A percentile compares a stretch with the other conserved stretches of the same genome.
Evolutionary conservation across 2,113 vertebrate species (phyloP).

Genomic region (Crocuta crocuta): DNA sequence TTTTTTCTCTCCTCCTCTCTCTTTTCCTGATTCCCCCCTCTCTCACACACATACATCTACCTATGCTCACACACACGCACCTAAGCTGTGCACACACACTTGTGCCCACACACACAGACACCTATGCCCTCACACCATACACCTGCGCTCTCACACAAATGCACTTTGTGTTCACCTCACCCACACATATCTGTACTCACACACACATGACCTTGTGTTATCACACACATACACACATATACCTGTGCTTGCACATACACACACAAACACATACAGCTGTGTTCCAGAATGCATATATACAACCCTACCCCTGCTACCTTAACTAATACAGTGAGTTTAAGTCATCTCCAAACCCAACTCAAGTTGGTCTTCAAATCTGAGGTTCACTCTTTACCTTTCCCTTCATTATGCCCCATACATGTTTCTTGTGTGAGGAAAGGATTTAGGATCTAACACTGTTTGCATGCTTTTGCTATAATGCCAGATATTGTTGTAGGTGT

Average conservation of each 20-base stretch:
- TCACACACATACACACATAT: background rate
- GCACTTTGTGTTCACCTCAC: background rate
- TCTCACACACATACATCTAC: background rate
- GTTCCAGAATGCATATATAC: background rate
- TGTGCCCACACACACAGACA: background rate
- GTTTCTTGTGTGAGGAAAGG: background rate
- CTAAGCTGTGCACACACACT: background rate
- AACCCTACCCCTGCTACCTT: background rate
- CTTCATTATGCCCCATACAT: background rate
- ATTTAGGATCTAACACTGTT: background rate
- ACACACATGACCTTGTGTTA: background rate
- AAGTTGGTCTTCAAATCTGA: background rate
- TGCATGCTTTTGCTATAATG: background rate
- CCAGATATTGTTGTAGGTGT: background rate
- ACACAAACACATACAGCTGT: background rate
- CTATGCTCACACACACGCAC: background rate
- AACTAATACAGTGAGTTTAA: background rate
- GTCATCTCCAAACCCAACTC: background rate
- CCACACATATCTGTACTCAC: background rate
- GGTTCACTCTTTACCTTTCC: background rate
- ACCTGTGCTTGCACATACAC: background rate
- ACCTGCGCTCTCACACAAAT: background rate
- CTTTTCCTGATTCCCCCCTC: too few relatives aligned
- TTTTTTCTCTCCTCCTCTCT: background rate
- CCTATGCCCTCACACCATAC: background rate